Evolutionary conservation across 1,140 invertebrate species (phyloP), one percentile per base, ranked within the genome.

Genomic region (Drosophila erecta): DNA sequence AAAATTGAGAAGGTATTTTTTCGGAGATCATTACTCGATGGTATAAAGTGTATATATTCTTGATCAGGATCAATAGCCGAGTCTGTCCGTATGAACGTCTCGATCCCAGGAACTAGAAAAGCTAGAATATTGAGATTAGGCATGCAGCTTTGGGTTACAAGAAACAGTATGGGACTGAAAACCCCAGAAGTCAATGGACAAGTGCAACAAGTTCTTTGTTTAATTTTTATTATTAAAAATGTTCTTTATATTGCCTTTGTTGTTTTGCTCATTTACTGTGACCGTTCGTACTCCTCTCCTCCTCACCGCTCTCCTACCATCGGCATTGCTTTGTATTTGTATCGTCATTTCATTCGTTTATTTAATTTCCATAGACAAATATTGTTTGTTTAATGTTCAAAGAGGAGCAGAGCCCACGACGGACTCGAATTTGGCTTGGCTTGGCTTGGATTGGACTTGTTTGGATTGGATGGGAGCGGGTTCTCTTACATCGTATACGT

Each of bases 211-310:
- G 3, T 70, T 27, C 53, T 54, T 71, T 54, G 70, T 86, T 87
- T 72, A 83, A 72, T 87, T 87, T 86, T 83, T 87, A 83, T 86
- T 86, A 79, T 86, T 86, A 86, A 87, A 86, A 86, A 81, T 81
- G 73, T 76, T 83, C 61, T 86, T 76, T 86, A 86, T 86, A 83
- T 86, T 86, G 83, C 83, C 74, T 70, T 81, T 79, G 50, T 87
- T 41, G 40, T 69, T 69, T 83, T 87, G 73, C 72, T 81, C 72
- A 51, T 86, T 64, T 76, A 37, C 59, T 76, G 59, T 59, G 43
- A 44, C 41, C 69, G 49, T 35, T 76, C 44, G 20, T 57, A 37
- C 15, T 37, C 47, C 38, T 15, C 30, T 41, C 35, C 30, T 47
- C 22, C 20, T 20, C 41, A 53, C 40, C 41, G 0, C 7, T 4